phyloP scores from a whole-genome alignment of 2,888 invertebrate genomes.

The Rhagophthalmus giganteus region DNA sequence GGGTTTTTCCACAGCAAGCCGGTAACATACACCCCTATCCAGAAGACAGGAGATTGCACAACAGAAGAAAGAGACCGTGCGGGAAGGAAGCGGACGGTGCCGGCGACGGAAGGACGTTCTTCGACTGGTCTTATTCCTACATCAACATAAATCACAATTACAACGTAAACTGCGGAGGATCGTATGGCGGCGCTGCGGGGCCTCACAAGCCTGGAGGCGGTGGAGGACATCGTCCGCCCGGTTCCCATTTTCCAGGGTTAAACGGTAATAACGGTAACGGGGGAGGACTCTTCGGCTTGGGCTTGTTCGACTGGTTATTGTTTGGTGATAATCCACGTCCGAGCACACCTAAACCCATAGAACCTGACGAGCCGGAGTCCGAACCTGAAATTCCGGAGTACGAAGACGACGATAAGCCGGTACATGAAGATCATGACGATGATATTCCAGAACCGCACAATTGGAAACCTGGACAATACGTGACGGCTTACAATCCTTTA shows the following conservation, averaged over 20 bases:
- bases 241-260: neutral
- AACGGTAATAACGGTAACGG: slow-evolving; percentile 2
- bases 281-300: slow-evolving; percentile 9
- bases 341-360: neutral
- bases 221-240: neutral
- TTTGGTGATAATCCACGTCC: neutral
- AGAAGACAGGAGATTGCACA: neutral
- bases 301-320: slow-evolving; percentile 7
- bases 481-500: slow-evolving; percentile 28
- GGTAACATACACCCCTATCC: neutral
- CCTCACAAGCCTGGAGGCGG: neutral
- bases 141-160: slow-evolving; percentile 31
- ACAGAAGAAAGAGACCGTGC: neutral
- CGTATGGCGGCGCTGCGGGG: slow-evolving; percentile 1
- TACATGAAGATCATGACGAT: slow-evolving; percentile 32
- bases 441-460: slow-evolving; percentile 18
- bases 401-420: slow-evolving; percentile 22
- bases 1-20: neutral
- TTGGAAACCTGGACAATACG: slow-evolving; percentile 24
- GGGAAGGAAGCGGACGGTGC: neutral
- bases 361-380: neutral
- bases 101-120: slow-evolving; percentile 27
- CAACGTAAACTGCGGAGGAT: slow-evolving; percentile 13
- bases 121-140: slow-evolving; percentile 29
- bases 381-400: neutral